Percentiles rank a stretch among this genome's conserved stretches.
phyloP scores from a whole-genome alignment of 2,113 vertebrate genomes.

The Apeltes quadracus region DNA sequence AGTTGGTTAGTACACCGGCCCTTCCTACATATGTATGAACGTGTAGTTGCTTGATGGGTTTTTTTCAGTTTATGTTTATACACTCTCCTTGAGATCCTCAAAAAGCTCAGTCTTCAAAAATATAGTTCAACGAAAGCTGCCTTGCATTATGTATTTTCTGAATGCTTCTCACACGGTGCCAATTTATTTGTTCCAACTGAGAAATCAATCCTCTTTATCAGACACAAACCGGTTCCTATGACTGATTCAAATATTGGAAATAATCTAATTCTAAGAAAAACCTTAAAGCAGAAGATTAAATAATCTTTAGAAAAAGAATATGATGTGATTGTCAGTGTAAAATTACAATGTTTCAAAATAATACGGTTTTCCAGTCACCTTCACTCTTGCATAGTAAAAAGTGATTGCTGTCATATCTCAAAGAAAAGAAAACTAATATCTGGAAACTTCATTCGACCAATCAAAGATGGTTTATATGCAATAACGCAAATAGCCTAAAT shows the following conservation, averaged over 20 bases:
- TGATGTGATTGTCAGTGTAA: conserved; percentile 26
- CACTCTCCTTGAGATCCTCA: neutral
- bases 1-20: conserved; percentile 54
- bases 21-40: conserved; percentile 39
- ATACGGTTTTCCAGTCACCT: conserved; percentile 17
- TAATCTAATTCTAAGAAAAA: conserved; percentile 39
- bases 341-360: conserved; percentile 41
- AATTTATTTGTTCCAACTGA: conserved; percentile 43
- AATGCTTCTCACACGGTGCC: conserved; percentile 42
- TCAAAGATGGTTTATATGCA: neutral
- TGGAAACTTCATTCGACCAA: neutral
- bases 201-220: conserved; percentile 46
- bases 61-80: conserved; percentile 5
- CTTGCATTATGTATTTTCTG: conserved; percentile 41
- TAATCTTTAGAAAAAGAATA: conserved; percentile 13
- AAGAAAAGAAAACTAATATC: conserved; percentile 14
- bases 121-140: conserved; percentile 25
- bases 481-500: neutral
- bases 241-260: conserved; percentile 37
- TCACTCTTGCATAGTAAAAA: conserved; percentile 18
- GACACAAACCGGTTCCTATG: conserved; percentile 42
- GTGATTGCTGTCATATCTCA: neutral
- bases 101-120: conserved; percentile 8
- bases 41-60: neutral
- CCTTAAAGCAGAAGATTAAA: conserved; percentile 3